Conservation (phyloP, 2,797 vertebrate genomes). For the Arrhamphus sclerolepis region DNA sequence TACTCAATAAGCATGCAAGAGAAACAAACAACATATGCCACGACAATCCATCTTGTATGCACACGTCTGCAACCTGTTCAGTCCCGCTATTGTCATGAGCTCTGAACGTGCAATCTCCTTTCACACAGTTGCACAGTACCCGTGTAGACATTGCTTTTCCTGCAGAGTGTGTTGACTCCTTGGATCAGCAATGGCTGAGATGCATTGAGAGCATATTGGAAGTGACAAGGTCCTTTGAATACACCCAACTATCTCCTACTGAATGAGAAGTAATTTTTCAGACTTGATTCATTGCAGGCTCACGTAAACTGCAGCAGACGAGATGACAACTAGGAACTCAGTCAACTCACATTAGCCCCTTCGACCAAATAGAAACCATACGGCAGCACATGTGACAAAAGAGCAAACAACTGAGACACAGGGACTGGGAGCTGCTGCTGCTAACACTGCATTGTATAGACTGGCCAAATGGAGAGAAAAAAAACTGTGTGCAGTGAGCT, state of each 20-base stretch:
- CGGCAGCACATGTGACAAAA: conserved; percentile 28
- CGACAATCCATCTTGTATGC: conserved; percentile 36
- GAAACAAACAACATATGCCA: conserved; percentile 20
- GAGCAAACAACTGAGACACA: conserved; percentile 15
- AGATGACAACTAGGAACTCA: conserved; percentile 55
- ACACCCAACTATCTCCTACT: conserved; percentile 71
- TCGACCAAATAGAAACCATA: conserved; percentile 36
- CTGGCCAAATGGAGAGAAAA: conserved; percentile 7
- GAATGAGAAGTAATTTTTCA: conserved; percentile 76
- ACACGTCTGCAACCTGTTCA: conserved; percentile 58
- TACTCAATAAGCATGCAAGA: conserved; percentile 14
- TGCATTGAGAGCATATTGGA: conserved; percentile 78
- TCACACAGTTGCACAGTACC: conserved; percentile 42
- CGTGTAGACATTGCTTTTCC: conserved; percentile 63
- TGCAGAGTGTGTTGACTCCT: conserved; percentile 46
- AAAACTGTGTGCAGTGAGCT: conserved; percentile 32
- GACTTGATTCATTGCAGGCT: conserved; percentile 72
- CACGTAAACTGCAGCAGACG: conserved; percentile 65
- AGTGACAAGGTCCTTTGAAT: conserved; percentile 82
- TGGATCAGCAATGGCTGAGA: conserved; percentile 63
- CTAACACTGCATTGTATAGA: conserved; percentile 12
- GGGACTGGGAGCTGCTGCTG: conserved; percentile 16
- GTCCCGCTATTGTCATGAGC: conserved; percentile 63
- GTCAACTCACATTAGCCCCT: conserved; percentile 42
- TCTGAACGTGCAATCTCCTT: conserved; percentile 77